Percentiles rank a stretch among this genome's conserved stretches.
Conservation (phyloP, 1,140 invertebrate species). For the Ceratitis capitata region DNA sequence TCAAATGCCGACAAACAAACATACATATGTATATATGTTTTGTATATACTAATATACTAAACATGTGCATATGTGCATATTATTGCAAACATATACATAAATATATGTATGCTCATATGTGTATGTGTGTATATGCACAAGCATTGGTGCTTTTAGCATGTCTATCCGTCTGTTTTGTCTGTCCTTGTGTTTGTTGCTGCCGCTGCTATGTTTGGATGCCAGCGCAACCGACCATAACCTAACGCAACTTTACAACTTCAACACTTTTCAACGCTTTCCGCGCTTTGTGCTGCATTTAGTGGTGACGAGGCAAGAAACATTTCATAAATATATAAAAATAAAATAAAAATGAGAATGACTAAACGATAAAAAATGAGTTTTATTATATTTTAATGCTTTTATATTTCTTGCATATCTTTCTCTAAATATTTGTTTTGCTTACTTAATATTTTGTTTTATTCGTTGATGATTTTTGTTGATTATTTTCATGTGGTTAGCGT, state of each 20-base stretch:
- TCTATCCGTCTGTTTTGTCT: neutral
- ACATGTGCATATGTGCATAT: slow-evolving; percentile 2
- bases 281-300: slow-evolving; percentile 9
- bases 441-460: neutral
- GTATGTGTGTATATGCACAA: neutral
- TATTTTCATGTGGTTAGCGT: neutral
- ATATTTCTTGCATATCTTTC: neutral
- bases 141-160: neutral
- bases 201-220: slow-evolving; percentile 20
- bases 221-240: slow-evolving; percentile 21
- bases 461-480: slow-evolving; percentile 17
- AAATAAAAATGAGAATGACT: neutral
- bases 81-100: neutral
- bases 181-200: neutral
- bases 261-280: neutral
- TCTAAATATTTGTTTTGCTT: neutral
- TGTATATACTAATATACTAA: neutral
- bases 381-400: neutral
- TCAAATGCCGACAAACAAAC: neutral
- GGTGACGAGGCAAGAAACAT: neutral
- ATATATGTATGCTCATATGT: neutral
- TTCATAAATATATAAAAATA: neutral
- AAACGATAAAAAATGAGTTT: slow-evolving; percentile 14
- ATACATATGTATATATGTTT: neutral
- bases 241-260: slow-evolving; percentile 33